Evolutionary conservation across 1,140 invertebrate species (phyloP), one percentile per base, ranked within the genome.

Genomic region (Bradysia coprophila): DNA sequence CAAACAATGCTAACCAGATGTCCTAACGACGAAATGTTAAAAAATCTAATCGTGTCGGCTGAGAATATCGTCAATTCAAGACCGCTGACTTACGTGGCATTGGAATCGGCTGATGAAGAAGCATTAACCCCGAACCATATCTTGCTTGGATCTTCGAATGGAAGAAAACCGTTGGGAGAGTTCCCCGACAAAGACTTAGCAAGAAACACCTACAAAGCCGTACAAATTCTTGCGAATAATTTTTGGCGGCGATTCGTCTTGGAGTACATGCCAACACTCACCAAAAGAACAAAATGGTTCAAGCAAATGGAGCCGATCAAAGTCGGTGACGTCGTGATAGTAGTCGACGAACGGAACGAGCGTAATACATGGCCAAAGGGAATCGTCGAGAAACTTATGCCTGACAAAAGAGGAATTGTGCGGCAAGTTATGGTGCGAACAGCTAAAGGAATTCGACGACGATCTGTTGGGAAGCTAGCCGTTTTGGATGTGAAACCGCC

Each of bases 361-460:
- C 18, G 39, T n/a, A 37, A 46, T 21, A 33, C 39, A 1, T 48
- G 47, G 45, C 41, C 39, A 2, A 41, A 40, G 42, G 49, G 45
- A 28, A 28, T 28, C 6, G 13, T 28, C 13, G 6, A 8, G 6
- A 13, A 28, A 28, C 6, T 13, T 6, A 28, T 28, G 6, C 6
- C 13, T 6, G 24, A 6, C 13, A 28, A 28, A 28, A 13, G 13
- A 8, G 24, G 24, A 28, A 6, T 8, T 8, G 24, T 28, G 6
- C 24, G 24, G 6, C 24, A 28, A 28, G 24, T 13, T 28, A 13
- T 28, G 24, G 24, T 28, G 13, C 24, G 13, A 13, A 28, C 24
- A 13, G 6, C 24, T 28, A 28, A 28, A 6, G 24, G 24, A 28
- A 13, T 28, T 6, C 13, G 13, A 8, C 6, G 6, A 8, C 6